phyloP scores from a whole-genome alignment of 2,113 vertebrate genomes.

The Scomber japonicus region DNA sequence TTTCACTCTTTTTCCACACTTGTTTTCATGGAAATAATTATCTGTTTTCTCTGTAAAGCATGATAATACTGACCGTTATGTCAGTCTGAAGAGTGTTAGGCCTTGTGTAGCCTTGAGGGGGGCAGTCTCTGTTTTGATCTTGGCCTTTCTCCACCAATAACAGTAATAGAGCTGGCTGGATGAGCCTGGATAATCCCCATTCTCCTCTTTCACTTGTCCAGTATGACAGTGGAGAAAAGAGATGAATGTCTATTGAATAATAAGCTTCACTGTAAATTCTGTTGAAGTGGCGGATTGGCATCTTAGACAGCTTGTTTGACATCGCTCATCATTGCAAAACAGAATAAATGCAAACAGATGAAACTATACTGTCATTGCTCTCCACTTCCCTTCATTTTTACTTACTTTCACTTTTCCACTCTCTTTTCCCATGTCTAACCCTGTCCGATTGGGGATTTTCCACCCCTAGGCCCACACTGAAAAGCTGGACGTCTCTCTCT shows the following conservation, averaged over 20 bases:
- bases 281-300: neutral
- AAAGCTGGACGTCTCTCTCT: slow-evolving; percentile 53
- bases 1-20: neutral
- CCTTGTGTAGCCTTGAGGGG: slow-evolving; percentile 7
- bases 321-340: no score
- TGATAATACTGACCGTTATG: slow-evolving; percentile 5
- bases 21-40: neutral
- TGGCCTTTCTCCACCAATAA: slow-evolving; percentile 56
- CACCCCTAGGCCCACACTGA: slow-evolving; percentile 36
- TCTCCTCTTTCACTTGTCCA: slow-evolving; percentile 32
- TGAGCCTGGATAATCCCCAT: slow-evolving; percentile 26
- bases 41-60: no score
- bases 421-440: neutral
- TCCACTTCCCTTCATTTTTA: neutral
- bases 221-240: neutral
- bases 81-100: neutral
- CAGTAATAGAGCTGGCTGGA: slow-evolving; percentile 34
- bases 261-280: slow-evolving; percentile 9
- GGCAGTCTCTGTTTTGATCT: slow-evolving; percentile 46
- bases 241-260: neutral
- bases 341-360: neutral
- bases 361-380: neutral
- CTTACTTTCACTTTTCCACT: slow-evolving; percentile 7
- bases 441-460: slow-evolving; percentile 61
- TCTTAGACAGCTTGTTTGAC: neutral